A percentile compares a stretch with the other conserved stretches of the same genome.
phyloP scores from a whole-genome alignment of 2,888 invertebrate species.

The Digitonthophagus gazella region DNA sequence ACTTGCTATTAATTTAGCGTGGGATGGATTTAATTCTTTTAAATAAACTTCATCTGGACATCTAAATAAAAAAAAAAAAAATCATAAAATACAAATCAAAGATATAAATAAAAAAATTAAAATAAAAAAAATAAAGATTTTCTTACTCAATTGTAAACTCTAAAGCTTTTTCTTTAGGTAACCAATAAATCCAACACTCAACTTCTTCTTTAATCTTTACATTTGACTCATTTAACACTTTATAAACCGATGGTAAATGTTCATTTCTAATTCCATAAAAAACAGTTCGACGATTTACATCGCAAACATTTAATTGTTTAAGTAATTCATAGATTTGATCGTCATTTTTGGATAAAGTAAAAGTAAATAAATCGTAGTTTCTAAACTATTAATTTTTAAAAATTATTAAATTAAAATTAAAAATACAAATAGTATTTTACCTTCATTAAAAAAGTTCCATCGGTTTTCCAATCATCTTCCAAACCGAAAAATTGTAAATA shows the following conservation, averaged over 20 bases:
- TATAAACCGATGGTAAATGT: constrained; percentile 6
- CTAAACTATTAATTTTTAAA: constrained; percentile 1
- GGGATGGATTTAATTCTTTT: constrained; percentile 19
- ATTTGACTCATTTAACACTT: not conserved
- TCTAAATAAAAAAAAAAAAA: no score
- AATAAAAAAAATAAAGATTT: no score
- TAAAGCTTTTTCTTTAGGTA: constrained; percentile 12
- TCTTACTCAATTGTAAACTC: constrained; percentile 3
- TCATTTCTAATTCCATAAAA: constrained; percentile 6
- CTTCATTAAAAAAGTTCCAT: constrained; percentile 8
- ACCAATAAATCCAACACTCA: constrained; percentile 4
- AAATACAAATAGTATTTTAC: not conserved
- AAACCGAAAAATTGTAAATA: constrained; percentile 3
- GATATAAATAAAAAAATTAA: no score
- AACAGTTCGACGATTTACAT: not conserved
- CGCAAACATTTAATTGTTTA: not conserved
- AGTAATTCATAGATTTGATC: not conserved
- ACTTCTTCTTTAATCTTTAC: not conserved
- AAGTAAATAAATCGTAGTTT: not conserved
- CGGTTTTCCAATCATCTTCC: constrained; percentile 6
- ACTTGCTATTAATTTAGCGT: constrained; percentile 28
- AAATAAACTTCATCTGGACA: constrained; percentile 27
- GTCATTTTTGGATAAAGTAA: not conserved
- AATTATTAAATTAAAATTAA: not conserved
- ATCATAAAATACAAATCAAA: no score